A percentile compares a stretch with the other conserved stretches of the same genome.
Evolutionary conservation across 2,113 vertebrate genomes (phyloP).

Genomic region (Prionailurus viverrinus): DNA sequence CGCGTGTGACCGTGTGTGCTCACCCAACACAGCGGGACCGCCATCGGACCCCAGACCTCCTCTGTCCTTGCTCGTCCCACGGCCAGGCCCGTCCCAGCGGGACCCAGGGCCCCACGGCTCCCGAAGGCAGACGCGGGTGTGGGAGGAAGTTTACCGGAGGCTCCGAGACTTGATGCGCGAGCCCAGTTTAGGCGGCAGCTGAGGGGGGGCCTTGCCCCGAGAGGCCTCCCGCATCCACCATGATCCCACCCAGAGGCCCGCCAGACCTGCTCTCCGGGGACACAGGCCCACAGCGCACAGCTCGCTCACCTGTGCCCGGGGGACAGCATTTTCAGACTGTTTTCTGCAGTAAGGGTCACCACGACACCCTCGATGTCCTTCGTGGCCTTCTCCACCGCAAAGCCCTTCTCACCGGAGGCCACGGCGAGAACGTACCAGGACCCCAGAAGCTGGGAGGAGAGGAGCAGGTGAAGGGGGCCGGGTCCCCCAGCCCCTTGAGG

Average conservation of each 20-base stretch:
- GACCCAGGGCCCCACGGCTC: background rate
- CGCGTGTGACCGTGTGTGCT: fast-evolving
- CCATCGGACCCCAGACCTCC: background rate
- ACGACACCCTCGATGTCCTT: background rate
- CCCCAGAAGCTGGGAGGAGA: constrained; percentile 55
- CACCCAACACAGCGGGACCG: too few relatives aligned
- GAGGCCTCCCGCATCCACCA: background rate
- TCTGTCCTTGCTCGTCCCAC: background rate
- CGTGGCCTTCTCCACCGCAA: background rate
- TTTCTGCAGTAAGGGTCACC: constrained; percentile 16
- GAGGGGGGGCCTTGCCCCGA: too few relatives aligned
- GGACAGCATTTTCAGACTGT: background rate
- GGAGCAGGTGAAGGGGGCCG: fast-evolving
- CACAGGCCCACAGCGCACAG: fast-evolving
- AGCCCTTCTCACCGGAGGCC: constrained; percentile 67
- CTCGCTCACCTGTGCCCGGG: constrained; percentile 49
- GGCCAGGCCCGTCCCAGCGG: background rate
- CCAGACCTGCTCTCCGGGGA: too few relatives aligned
- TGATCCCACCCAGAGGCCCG: background rate
- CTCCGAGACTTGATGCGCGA: too few relatives aligned
- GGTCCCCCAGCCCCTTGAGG: background rate
- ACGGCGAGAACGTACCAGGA: constrained; percentile 67
- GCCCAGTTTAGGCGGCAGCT: background rate
- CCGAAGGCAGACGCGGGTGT: too few relatives aligned
- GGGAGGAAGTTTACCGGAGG: background rate